phyloP scores from a whole-genome alignment of 2,113 vertebrate genomes.

The Plecturocebus donacophilus region DNA sequence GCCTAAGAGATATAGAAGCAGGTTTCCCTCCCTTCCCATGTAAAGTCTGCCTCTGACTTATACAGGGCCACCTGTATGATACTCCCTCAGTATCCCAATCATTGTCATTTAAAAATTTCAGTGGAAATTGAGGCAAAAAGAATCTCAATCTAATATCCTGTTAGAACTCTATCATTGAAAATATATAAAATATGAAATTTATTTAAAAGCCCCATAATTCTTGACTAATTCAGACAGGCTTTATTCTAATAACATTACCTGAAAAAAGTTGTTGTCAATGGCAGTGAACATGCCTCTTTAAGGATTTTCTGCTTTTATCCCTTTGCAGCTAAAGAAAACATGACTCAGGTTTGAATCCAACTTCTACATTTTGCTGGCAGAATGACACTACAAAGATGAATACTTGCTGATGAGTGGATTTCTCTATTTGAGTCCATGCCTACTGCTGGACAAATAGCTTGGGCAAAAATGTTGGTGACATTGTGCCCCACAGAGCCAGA shows the following conservation, averaged over 20 bases:
- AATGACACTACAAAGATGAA: background rate
- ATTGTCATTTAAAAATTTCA: background rate
- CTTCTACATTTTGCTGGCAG: background rate
- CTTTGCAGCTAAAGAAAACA: background rate
- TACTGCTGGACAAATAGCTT: background rate
- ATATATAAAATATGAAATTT: background rate
- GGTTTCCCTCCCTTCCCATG: too few relatives aligned
- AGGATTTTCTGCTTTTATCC: background rate
- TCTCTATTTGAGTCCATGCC: fast-evolving
- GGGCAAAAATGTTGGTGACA: background rate
- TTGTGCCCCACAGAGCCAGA: background rate
- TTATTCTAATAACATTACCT: background rate
- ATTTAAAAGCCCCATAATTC: background rate
- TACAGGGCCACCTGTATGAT: background rate
- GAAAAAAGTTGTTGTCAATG: background rate
- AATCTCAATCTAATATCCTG: background rate
- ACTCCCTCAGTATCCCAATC: background rate
- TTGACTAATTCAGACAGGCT: too few relatives aligned
- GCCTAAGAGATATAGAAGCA: background rate
- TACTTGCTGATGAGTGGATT: background rate
- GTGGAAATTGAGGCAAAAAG: background rate
- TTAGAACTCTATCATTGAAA: background rate
- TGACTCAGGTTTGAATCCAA: background rate
- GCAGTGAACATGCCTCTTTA: background rate
- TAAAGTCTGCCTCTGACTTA: background rate